Conservation (phyloP, 2,888 invertebrate species). For the Malthinus seriepunctatus region DNA sequence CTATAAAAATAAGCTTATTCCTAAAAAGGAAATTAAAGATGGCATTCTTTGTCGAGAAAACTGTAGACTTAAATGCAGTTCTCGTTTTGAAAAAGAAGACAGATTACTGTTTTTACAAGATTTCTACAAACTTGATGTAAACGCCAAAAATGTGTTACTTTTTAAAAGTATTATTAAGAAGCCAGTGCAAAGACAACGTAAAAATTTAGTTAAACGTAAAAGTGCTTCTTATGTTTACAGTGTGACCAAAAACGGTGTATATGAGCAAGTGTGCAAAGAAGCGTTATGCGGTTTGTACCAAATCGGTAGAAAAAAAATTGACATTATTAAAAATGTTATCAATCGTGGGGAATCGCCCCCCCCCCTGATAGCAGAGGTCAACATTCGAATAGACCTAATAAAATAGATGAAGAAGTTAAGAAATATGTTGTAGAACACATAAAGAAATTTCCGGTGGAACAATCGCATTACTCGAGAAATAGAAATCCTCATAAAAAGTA, state of each 20-base stretch:
- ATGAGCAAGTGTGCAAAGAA: constrained; percentile 6
- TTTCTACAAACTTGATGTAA: not conserved
- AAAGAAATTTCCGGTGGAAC: too few relatives aligned
- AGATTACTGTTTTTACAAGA: not conserved
- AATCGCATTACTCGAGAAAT: too few relatives aligned
- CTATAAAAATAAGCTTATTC: too few relatives aligned
- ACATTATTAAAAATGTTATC: too few relatives aligned
- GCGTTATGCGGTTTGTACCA: constrained; percentile 5
- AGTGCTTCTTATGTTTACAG: too few relatives aligned
- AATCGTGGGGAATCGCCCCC: not conserved
- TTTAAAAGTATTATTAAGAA: too few relatives aligned
- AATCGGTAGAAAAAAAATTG: constrained; percentile 11
- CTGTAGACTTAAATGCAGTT: not conserved
- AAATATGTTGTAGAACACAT: constrained; percentile 18
- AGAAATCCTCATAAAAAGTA: too few relatives aligned
- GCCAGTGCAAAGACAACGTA: too few relatives aligned
- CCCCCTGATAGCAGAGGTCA: not conserved
- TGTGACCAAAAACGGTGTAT: not conserved
- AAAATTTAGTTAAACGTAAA: not conserved
- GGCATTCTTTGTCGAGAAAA: not conserved
- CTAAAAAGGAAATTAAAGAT: too few relatives aligned
- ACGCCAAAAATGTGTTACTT: too few relatives aligned
- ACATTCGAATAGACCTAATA: not conserved
- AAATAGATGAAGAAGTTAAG: not conserved
- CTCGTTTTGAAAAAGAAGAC: not conserved